Conservation (phyloP, 2,797 vertebrate genomes). For the Vespertilio murinus region DNA sequence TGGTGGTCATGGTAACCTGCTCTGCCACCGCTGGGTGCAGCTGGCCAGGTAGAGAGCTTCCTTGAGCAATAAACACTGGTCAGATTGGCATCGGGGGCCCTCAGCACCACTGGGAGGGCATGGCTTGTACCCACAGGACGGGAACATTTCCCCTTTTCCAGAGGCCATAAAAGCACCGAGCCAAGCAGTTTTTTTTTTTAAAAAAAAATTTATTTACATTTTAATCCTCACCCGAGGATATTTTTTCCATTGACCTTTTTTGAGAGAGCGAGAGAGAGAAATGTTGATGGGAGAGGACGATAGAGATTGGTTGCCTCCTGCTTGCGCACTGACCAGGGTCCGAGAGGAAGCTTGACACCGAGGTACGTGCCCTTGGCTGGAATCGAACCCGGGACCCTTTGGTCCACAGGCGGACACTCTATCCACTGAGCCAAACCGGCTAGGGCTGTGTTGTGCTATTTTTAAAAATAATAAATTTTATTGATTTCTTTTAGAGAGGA, state of each 20-base stretch:
- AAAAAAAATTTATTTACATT: not conserved
- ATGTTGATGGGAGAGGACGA: not conserved
- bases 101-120: not conserved
- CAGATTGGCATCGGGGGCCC: not conserved
- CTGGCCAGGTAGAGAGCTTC: not conserved
- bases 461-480: no score
- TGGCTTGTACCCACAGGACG: not conserved
- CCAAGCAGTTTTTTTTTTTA: not conserved
- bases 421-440: no score
- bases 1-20: not conserved
- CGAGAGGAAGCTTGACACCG: no score
- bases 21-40: not conserved
- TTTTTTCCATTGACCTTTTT: not conserved
- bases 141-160: not conserved
- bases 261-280: not conserved
- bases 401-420: no score
- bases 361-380: no score
- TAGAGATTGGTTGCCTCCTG: not conserved
- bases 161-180: constrained; percentile 40
- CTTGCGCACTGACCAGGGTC: no score
- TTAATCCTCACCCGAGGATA: not conserved
- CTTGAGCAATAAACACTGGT: not conserved
- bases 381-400: no score
- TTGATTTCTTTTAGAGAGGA: no score
- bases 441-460: not conserved